Conservation (phyloP, 2,797 vertebrate species). For the Phrynocephalus guinanensis region DNA sequence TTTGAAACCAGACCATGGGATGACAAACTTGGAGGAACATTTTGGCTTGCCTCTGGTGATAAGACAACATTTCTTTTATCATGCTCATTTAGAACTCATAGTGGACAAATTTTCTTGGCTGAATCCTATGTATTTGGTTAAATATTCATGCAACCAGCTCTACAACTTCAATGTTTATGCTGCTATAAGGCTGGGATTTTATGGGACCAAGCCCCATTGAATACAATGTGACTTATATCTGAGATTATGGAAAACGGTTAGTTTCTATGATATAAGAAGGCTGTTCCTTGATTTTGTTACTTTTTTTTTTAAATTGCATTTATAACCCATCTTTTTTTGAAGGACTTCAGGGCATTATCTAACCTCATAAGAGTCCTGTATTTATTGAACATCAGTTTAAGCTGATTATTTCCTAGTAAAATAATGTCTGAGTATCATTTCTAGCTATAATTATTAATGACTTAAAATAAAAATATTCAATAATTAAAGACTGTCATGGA, state of each 20-base stretch:
- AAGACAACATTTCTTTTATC: neutral
- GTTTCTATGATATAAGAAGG: neutral
- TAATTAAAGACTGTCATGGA: slow-evolving; percentile 38
- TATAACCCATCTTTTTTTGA: neutral
- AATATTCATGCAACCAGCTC: neutral
- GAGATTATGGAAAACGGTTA: neutral
- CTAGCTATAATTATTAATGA: neutral
- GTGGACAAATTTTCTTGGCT: neutral
- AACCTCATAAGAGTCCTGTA: neutral
- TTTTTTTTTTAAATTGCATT: neutral
- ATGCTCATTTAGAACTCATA: neutral
- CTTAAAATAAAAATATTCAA: neutral
- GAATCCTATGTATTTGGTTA: neutral
- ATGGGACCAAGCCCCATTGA: neutral
- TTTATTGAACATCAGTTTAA: slow-evolving; percentile 7
- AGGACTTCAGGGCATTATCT: neutral
- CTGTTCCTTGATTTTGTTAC: neutral
- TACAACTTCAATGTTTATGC: neutral
- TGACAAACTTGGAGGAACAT: neutral
- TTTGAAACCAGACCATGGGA: neutral
- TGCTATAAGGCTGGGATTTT: neutral
- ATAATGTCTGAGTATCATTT: neutral
- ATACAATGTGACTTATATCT: neutral
- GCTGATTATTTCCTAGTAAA: neutral
- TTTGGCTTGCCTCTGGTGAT: neutral